Percentiles rank a stretch among this genome's conserved stretches.
Evolutionary conservation across 2,113 vertebrate species (phyloP).

Genomic region (Lophius piscatorius): DNA sequence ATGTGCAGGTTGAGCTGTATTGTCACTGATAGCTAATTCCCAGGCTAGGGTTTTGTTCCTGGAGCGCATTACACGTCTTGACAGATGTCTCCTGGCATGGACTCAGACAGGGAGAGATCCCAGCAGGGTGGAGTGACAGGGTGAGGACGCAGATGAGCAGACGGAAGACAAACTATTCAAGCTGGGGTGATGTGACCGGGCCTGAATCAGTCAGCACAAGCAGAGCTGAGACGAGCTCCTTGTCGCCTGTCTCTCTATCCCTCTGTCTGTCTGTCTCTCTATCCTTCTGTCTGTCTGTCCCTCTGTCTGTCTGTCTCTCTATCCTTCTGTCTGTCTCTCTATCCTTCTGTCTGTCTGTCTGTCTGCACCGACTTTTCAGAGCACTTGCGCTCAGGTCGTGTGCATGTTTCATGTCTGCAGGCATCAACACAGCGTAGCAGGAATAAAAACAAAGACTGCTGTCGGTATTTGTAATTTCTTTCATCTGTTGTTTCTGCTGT

Average conservation of each 20-base stretch:
- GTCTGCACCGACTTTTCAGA: constrained; percentile 51
- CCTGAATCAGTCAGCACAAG: constrained; percentile 34
- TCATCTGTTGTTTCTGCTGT: constrained; percentile 1
- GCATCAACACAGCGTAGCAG: constrained; percentile 10
- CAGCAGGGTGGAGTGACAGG: constrained; percentile 60
- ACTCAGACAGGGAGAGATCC: constrained; percentile 60
- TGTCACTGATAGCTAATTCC: constrained; percentile 62
- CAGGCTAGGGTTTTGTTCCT: constrained; percentile 64
- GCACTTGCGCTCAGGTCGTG: constrained; percentile 38
- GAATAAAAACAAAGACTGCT: constrained; percentile 22
- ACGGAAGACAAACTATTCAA: constrained; percentile 59
- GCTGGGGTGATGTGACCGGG: constrained; percentile 49
- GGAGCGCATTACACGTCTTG: constrained; percentile 65
- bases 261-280: constrained; percentile 25
- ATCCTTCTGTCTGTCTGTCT: constrained; percentile 36
- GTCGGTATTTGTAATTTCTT: constrained; percentile 7
- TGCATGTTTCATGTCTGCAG: constrained; percentile 32
- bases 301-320: constrained; percentile 14
- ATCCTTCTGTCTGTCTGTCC: constrained; percentile 19
- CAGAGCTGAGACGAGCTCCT: constrained; percentile 19
- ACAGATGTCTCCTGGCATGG: constrained; percentile 74
- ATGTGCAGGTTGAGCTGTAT: constrained; percentile 46
- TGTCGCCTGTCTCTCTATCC: constrained; percentile 20
- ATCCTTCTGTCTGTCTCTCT: constrained; percentile 15
- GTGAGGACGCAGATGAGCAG: constrained; percentile 54